Evolutionary conservation across 2,113 vertebrate genomes (phyloP), one percentile per base, ranked within the genome.

Genomic region (Cynoglossus semilaevis): DNA sequence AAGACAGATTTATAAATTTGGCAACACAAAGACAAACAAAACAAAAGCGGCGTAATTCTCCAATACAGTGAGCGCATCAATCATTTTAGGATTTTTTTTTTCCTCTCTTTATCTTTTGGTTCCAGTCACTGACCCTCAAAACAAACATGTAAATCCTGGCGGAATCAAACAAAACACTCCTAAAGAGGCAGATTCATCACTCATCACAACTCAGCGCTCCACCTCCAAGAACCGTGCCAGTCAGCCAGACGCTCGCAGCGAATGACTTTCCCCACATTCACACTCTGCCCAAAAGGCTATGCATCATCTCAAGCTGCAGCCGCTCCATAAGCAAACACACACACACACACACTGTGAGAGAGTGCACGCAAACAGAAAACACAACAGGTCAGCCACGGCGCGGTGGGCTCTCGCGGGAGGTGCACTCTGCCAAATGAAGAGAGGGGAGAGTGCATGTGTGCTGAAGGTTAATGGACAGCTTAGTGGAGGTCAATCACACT

Each of bases 391-490:
- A 18, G 56, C 51, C n/a, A 67, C 64, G 52, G 67, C 63, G 43
- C 56, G 50, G 44, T 19, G 44, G 49, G 50, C 63, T 50, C 35
- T 18, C 7, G 34, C 42, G 63, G 47, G 51, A 44, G 37, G 53
- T 58, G 44, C 35, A 2, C 50, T 38, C 35, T 67, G 81, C 79
- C 72, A 79, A 69, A 71, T 40, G 65, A 12, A 41, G 38, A 72
- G 51, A 37, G 55, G 52, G 50, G 15, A 15, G 9, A 36, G 72
- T 2, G 29, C 18, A 57, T 34, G 52, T 18, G 64, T 58, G 69
- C 18, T 79, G 80, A 79, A 84, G 81, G 77, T 82, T 82, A 84
- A 85, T 72, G 63, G 80, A 56, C 69, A 75, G 63, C 72, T 85
- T 72, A 81, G 63, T 51, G 19, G 77, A 81, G 84, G 85, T 76